Evolutionary conservation across 2,888 invertebrate species (phyloP), one percentile per base, ranked within the genome.

Genomic region (Globia sparganii): DNA sequence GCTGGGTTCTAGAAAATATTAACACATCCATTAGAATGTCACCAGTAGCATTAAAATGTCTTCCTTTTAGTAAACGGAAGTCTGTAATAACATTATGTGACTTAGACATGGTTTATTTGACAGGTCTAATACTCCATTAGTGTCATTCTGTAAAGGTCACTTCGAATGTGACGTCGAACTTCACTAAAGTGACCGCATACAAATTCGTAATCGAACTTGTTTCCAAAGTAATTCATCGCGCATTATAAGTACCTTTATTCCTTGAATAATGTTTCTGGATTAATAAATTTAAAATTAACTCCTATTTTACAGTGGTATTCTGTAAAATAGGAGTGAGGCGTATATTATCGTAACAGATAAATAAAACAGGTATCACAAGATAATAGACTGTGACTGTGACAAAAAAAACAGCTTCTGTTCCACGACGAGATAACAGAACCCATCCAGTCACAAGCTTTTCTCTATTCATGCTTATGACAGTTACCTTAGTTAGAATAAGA

Each of bases 1-100:
- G 31, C 46, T 37, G 43, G 64, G 68, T 77, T 59, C 56, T 43
- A 61, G 67, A 66, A 65, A 73, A 62, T 66, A 77, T 75, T 81
- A 75, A 76, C 80, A 64, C 40, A 59, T 28, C 71, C 69, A 77
- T 84, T 81, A 80, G 31, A 28, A n/a, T 77, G 86, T 87, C 86
- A 68, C 37, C 64, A 0, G 40, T 49, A 31, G 53, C 59, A 71
- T 86, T 58, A 70, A 83, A 43, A 56, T 72, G 70, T 86, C 75
- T 79, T 74, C 74, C 43, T 75, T 43, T 74, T 75, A 28, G 83
- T 75, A 34, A 72, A 76, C 74, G 73, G 80, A 81, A 65, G 77
- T 73, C n/a, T 58, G 49, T 31, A 37, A 37, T 9, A 62, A 31
- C 58, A 62, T 67, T 66, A 72, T 0, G 64, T 43, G 68, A 65